Evolutionary conservation across 2,888 invertebrate genomes (phyloP).

Genomic region (Thumatha senex): DNA sequence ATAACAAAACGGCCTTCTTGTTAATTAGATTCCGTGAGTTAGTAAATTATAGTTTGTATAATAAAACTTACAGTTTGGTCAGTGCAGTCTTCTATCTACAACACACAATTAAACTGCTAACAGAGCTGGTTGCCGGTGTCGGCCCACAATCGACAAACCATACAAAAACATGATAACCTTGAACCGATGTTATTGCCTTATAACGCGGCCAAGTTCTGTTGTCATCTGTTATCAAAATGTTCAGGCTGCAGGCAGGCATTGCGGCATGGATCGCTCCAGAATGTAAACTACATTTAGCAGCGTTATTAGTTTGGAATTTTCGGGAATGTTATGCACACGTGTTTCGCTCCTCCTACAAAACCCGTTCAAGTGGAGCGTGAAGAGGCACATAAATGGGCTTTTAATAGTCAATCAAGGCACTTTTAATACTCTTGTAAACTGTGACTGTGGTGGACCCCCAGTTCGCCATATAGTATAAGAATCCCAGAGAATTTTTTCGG

Average conservation of each 20-base stretch:
- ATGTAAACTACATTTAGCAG: background rate
- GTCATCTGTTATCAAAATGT: background rate
- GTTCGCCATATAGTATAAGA: no score
- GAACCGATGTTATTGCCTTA: conserved; percentile 27
- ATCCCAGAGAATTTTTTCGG: no score
- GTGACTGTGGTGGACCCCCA: no score
- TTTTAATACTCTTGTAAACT: no score
- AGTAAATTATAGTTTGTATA: background rate
- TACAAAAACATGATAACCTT: conserved; percentile 26
- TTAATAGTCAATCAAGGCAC: no score
- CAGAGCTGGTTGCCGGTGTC: background rate
- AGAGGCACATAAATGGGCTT: no score
- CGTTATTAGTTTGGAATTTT: background rate
- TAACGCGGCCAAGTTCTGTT: conserved; percentile 19
- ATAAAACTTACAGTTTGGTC: background rate
- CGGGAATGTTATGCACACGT: no score
- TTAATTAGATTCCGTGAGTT: no score
- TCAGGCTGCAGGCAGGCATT: no score
- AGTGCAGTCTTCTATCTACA: no score
- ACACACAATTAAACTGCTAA: background rate
- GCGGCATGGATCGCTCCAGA: background rate
- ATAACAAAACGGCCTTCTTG: no score
- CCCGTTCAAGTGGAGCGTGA: no score
- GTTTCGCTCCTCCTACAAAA: background rate
- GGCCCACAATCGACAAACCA: background rate